A percentile compares a stretch with the other conserved stretches of the same genome.
Evolutionary conservation across 2,113 vertebrate genomes (phyloP).

Genomic region (Thunnus maccoyii): DNA sequence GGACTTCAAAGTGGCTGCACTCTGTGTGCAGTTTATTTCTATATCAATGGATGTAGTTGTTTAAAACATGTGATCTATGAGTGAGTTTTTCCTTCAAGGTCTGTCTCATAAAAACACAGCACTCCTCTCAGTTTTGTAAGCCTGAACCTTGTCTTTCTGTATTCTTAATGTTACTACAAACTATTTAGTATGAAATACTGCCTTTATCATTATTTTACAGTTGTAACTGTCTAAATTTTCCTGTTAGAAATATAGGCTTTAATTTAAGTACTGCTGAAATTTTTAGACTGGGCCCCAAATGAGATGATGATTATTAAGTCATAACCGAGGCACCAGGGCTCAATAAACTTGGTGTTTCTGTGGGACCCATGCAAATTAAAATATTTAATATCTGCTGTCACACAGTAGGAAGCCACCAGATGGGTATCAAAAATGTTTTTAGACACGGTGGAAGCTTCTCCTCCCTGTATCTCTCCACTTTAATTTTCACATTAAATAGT

Average conservation of each 20-base stretch:
- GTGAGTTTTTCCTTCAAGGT: background rate
- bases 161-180: background rate
- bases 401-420: slow-evolving; percentile 20
- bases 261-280: slow-evolving; percentile 25
- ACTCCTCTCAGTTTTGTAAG: background rate
- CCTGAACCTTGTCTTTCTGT: background rate
- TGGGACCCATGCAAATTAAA: slow-evolving; percentile 32
- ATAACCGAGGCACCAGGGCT: slow-evolving; percentile 12
- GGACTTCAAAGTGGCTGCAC: background rate
- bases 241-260: slow-evolving; percentile 29
- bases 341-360: slow-evolving; percentile 29
- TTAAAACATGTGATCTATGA: background rate
- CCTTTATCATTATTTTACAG: background rate
- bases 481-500: slow-evolving; percentile 24
- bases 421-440: slow-evolving; percentile 11
- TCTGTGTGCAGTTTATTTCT: slow-evolving; percentile 3
- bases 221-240: background rate
- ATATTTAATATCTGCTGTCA: slow-evolving; percentile 42
- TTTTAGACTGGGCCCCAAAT: slow-evolving; percentile 39
- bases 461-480: background rate
- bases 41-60: background rate
- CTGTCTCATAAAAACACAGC: background rate
- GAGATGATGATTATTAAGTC: slow-evolving; percentile 53
- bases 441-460: background rate
- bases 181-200: background rate